Percentiles rank a stretch among this genome's conserved stretches.
These are phyloP conservation scores for Centroberyx gerrardi DNA, from an alignment of 2,797 vertebrate genomes.

Conservation along the genomic window DNA sequence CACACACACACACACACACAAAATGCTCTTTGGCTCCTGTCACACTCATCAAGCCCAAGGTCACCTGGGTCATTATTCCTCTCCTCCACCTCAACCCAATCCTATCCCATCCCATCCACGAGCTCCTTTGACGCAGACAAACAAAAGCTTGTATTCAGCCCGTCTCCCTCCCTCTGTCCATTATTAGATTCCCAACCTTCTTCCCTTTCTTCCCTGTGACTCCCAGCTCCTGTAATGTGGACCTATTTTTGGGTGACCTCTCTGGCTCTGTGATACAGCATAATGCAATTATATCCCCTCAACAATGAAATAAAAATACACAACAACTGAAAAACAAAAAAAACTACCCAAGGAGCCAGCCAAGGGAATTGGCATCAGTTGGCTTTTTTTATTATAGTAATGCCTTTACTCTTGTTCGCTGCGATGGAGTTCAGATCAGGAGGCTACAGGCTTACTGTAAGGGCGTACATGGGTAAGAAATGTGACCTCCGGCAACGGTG, in stretches of 20 bases:
- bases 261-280: slow-evolving; percentile 19
- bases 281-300: slow-evolving; percentile 42
- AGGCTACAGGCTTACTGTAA: too few species aligned
- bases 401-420: too few species aligned
- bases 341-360: too few species aligned
- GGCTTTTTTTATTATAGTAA: too few species aligned
- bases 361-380: too few species aligned
- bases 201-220: too few species aligned
- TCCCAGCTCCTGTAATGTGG: slow-evolving; percentile 18
- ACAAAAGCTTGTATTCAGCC: slow-evolving; percentile 20
- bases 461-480: too few species aligned
- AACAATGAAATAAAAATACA: slow-evolving; percentile 25
- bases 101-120: too few species aligned
- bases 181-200: slow-evolving; percentile 13
- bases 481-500: too few species aligned
- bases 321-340: not conserved
- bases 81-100: not conserved
- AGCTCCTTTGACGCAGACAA: slow-evolving; percentile 9
- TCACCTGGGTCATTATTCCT: slow-evolving; percentile 14
- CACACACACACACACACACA: not conserved
- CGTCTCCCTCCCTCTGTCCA: not conserved
- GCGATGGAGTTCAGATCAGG: too few species aligned
- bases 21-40: slow-evolving; percentile 2
- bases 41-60: slow-evolving; percentile 28
- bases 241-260: slow-evolving; percentile 37